phyloP scores from a whole-genome alignment of 2,888 invertebrate genomes.

The Embidobia sp. region DNA sequence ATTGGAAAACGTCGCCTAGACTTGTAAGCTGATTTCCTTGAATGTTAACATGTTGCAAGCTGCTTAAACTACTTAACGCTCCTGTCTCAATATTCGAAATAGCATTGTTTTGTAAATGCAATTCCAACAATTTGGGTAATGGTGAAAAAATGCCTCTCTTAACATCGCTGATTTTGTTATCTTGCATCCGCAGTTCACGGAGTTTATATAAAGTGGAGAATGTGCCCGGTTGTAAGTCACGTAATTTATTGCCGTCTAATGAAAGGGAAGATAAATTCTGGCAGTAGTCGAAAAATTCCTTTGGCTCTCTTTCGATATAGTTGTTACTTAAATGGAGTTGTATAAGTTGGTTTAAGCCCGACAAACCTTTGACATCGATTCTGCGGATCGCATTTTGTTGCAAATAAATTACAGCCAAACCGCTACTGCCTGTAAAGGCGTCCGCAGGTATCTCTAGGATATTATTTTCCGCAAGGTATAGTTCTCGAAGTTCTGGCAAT shows the following conservation, averaged over 20 bases:
- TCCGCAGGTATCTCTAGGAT: constrained; percentile 91
- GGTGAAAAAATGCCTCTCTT: constrained; percentile 91
- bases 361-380: constrained; percentile 89
- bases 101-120: constrained; percentile 93
- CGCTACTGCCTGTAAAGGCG: constrained; percentile 89
- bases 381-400: constrained; percentile 92
- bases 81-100: constrained; percentile 91
- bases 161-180: constrained; percentile 90
- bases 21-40: constrained; percentile 90
- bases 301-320: constrained; percentile 90
- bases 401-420: constrained; percentile 90
- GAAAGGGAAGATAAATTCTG: constrained; percentile 90
- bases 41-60: constrained; percentile 92
- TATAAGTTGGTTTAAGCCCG: constrained; percentile 88
- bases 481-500: constrained; percentile 89
- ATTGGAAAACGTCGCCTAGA: constrained; percentile 90
- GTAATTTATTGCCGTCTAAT: constrained; percentile 92
- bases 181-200: constrained; percentile 91
- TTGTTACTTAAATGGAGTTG: constrained; percentile 94
- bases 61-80: constrained; percentile 89
- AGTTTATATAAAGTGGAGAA: constrained; percentile 89
- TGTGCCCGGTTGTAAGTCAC: constrained; percentile 89
- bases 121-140: constrained; percentile 89
- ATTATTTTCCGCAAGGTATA: constrained; percentile 94
- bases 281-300: constrained; percentile 88